Base-by-base conservation (phyloP, 2,113 vertebrate species). In the Glareola pratincola region DNA sequence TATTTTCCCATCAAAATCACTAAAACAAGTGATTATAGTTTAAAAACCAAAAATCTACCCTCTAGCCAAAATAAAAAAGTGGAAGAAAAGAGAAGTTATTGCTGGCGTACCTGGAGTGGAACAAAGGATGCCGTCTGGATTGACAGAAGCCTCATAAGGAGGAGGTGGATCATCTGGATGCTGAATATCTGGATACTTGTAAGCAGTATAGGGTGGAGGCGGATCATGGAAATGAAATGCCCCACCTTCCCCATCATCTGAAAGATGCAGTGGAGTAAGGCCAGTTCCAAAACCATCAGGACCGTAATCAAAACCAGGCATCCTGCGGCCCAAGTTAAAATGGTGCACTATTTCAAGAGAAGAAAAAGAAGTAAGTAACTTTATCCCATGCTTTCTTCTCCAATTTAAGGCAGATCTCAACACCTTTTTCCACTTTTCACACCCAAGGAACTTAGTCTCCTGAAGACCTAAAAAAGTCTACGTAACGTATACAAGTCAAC, bases 181-280 rank as follows among this genome's bases (percentile, higher is more conserved):
- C 67, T 99, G 99, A 80, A 99, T 98, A 94, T 99, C 99, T 2
- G 99, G 99, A 92, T 99, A 99, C 96, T 99, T 99, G 97, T 99
- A 99, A 10, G 99, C 99, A 1, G 99, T 99, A 43, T 99, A 99
- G 7, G 99, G 99, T 1, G 99, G 99, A 4, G 99, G 99, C 0
- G 99, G 99, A 97, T 99, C 99, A 1, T 99, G 99, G 98, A 99
- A 99, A 86, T 99, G 99, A 97, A 99, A 99, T 29, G 99, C 99
- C 3, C 99, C 99, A 6, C 99, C 99, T 79, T 99, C 99, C 11
- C 99, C 99, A 20, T 99, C 99, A 4, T 99, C 99, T 8, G 99
- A 99, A 63, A 99, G 98, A 85, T 99, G 99, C 78, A 99, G 98
- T 1, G 99, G 99, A 5, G 99, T 99, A 79, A 99, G 99, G 85